These are phyloP conservation scores for Micrastur ruficollis DNA, from an alignment of 2,797 vertebrate genomes.

Conservation along the genomic window DNA sequence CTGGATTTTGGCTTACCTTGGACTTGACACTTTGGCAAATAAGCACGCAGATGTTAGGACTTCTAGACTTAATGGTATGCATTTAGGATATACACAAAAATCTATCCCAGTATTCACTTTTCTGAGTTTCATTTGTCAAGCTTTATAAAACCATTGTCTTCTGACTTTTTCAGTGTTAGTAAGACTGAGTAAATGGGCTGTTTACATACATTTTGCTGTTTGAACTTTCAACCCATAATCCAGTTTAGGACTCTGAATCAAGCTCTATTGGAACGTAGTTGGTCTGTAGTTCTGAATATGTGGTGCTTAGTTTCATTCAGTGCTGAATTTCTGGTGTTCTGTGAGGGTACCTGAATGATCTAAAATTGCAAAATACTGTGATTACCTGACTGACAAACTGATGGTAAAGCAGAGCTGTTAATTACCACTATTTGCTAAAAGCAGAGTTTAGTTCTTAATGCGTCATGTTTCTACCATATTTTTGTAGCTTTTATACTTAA, in stretches of 20 bases:
- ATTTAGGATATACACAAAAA: background rate
- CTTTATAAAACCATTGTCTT: background rate
- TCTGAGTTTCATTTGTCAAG: background rate
- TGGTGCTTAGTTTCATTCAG: background rate
- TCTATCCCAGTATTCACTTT: background rate
- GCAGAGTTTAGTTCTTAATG: background rate
- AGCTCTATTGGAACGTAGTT: background rate
- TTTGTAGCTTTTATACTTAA: background rate
- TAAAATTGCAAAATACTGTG: background rate
- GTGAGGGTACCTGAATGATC: conserved; percentile 22
- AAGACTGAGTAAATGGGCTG: background rate
- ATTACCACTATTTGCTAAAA: background rate
- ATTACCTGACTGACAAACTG: background rate
- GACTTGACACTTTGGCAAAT: background rate
- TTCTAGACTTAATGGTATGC: background rate
- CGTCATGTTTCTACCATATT: background rate
- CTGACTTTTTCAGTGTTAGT: background rate
- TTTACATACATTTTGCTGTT: conserved; percentile 1
- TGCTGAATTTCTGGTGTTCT: conserved; percentile 13
- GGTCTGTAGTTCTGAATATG: background rate
- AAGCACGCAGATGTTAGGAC: background rate
- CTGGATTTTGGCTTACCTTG: background rate
- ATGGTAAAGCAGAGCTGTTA: background rate
- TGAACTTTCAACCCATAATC: background rate
- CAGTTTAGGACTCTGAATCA: background rate